A percentile compares a stretch with the other conserved stretches of the same genome.
phyloP scores from a whole-genome alignment of 2,888 invertebrate genomes.

The Palloptera scutellata region DNA sequence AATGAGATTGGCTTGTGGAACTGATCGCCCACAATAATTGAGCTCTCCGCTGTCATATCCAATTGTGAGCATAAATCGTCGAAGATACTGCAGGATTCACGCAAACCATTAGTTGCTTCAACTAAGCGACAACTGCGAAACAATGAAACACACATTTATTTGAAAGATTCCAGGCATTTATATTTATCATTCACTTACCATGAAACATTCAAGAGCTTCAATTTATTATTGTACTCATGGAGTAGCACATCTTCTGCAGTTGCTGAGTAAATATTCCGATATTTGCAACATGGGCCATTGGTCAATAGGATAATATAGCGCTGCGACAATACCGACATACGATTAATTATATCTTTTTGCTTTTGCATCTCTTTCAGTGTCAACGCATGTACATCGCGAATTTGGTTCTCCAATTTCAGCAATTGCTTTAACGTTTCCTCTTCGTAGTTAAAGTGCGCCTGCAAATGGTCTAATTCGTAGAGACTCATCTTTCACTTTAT shows the following conservation, averaged over 20 bases:
- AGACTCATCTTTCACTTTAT: not conserved
- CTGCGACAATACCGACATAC: constrained; percentile 56
- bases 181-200: constrained; percentile 42
- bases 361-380: constrained; percentile 45
- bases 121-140: constrained; percentile 39
- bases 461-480: not conserved
- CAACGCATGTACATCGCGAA: constrained; percentile 41
- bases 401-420: constrained; percentile 46
- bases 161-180: not conserved
- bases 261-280: constrained; percentile 50
- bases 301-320: constrained; percentile 54
- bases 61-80: constrained; percentile 44
- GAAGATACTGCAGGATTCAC: constrained; percentile 44
- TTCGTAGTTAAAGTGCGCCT: constrained; percentile 42
- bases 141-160: not conserved
- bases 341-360: constrained; percentile 48
- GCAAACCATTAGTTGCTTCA: constrained; percentile 37
- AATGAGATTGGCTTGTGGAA: constrained; percentile 48
- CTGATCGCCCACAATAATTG: constrained; percentile 49
- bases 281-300: constrained; percentile 47
- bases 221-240: constrained; percentile 53
- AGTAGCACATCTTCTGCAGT: constrained; percentile 53
- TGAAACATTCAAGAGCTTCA: constrained; percentile 45
- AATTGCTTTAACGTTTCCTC: constrained; percentile 43
- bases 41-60: constrained; percentile 46